These are phyloP conservation scores for Anableps anableps DNA, from an alignment of 2,797 vertebrate genomes.

Conservation along the genomic window DNA sequence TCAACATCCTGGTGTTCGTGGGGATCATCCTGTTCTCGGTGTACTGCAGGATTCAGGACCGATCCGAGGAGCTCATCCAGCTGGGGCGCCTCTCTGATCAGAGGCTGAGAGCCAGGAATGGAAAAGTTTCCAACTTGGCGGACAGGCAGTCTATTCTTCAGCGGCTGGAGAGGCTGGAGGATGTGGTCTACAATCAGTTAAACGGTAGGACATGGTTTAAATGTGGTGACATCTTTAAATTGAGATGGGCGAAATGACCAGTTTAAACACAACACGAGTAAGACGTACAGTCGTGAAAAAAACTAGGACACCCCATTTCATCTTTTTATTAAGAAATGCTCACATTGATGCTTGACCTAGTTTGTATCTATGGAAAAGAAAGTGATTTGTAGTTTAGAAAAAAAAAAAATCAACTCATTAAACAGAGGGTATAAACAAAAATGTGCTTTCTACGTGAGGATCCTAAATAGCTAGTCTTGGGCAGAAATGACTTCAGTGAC, in stretches of 20 bases:
- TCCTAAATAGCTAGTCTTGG: background rate
- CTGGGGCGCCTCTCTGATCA: slow-evolving; percentile 88
- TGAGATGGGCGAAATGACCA: background rate
- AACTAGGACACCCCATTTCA: background rate
- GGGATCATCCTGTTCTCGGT: slow-evolving; percentile 97
- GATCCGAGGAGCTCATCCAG: slow-evolving; percentile 92
- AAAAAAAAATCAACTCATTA: background rate
- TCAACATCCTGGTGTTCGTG: slow-evolving; percentile 97
- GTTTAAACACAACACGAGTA: background rate
- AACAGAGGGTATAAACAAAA: background rate
- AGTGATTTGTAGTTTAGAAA: background rate
- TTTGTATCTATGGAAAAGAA: background rate
- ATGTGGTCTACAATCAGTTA: slow-evolving; percentile 97
- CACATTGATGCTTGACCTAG: background rate
- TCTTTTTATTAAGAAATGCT: background rate
- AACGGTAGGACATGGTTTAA: slow-evolving; percentile 84
- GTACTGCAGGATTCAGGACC: slow-evolving; percentile 97
- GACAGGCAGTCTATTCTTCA: slow-evolving; percentile 95
- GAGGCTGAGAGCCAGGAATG: slow-evolving; percentile 86
- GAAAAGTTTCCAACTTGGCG: slow-evolving; percentile 86
- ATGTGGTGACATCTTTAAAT: background rate
- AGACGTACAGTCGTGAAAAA: background rate
- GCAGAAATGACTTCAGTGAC: background rate
- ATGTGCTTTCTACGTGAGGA: background rate
- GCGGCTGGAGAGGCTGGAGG: slow-evolving; percentile 94